Evolutionary conservation across 2,797 vertebrate species (phyloP), one percentile per base, ranked within the genome.

Genomic region (Petrocephalus sullivani): DNA sequence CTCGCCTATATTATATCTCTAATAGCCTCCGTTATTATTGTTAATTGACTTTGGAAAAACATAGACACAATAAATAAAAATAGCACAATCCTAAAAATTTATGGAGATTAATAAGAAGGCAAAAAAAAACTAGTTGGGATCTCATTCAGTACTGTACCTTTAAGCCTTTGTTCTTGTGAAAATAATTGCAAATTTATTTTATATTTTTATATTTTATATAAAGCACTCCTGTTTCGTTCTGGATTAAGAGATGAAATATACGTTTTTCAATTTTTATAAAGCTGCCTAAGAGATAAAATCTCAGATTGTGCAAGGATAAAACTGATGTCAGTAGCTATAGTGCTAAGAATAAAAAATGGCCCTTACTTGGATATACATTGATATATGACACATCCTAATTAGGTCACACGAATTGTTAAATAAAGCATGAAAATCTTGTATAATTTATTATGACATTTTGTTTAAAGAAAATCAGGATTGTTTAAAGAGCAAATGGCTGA

Each of bases 11-110:
- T 91, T 89, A 61, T 88, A 67, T 86, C 61, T 82, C 90, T 94
- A 94, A 94, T 93, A 90, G 91, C 49, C 90, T 90, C 75, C 90
- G 89, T 91, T 92, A 95, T 94, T 92, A 93, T 91, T 90, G 91
- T 89, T 93, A 94, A 95, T 94, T 91, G 91, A 60, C 90, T 90
- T 90, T 87, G 91, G 88, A 91, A 88, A 91, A 86, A 88, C 37
- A 46, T 28, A 58, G 67, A 81, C 37, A 87, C 19, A 78, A 75
- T 28, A 3, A 87, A 41, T 61, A 46, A 71, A 16, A 75, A 19
- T 19, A 58, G 9, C 28, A 21, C 14, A 85, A 16, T 60, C 28
- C 19, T 16, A n/a, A 58, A 46, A 4, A 81, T 81, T 21, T 3
- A 60, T 60, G 21, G 61, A 41, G 12, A 37, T 2, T 60, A 57